phyloP scores from a whole-genome alignment of 2,113 vertebrate species.

The Centropus unirufus region DNA sequence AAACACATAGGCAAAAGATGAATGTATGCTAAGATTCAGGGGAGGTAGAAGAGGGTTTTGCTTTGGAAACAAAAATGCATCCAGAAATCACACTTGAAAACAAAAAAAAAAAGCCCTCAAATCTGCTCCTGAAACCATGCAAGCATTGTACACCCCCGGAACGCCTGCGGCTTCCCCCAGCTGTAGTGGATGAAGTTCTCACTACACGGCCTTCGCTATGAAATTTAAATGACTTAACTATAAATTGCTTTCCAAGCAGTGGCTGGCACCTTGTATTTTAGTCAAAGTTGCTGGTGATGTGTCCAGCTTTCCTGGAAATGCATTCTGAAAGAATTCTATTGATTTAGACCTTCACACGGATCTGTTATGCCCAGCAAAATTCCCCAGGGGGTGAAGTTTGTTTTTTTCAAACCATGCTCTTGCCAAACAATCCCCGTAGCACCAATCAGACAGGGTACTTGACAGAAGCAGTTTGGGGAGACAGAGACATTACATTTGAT shows the following conservation, averaged over 20 bases:
- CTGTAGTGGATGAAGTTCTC: not conserved
- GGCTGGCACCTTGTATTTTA: conserved; percentile 28
- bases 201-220: not conserved
- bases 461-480: not conserved
- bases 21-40: not conserved
- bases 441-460: not conserved
- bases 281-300: conserved; percentile 18
- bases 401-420: not conserved
- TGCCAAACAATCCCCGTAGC: not conserved
- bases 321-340: conserved; percentile 39
- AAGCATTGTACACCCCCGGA: not conserved
- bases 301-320: conserved; percentile 47
- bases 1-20: not conserved
- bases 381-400: not conserved
- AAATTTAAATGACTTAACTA: conserved; percentile 59
- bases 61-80: not conserved
- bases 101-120: not conserved
- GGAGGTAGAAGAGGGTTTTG: not conserved
- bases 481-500: not conserved
- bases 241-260: conserved; percentile 43
- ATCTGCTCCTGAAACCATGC: not conserved
- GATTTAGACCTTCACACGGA: conserved; percentile 33
- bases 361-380: conserved; percentile 22
- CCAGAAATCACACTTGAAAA: not conserved
- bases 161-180: not conserved